Evolutionary conservation across 2,113 vertebrate species (phyloP).

Genomic region (Colossoma macropomum): DNA sequence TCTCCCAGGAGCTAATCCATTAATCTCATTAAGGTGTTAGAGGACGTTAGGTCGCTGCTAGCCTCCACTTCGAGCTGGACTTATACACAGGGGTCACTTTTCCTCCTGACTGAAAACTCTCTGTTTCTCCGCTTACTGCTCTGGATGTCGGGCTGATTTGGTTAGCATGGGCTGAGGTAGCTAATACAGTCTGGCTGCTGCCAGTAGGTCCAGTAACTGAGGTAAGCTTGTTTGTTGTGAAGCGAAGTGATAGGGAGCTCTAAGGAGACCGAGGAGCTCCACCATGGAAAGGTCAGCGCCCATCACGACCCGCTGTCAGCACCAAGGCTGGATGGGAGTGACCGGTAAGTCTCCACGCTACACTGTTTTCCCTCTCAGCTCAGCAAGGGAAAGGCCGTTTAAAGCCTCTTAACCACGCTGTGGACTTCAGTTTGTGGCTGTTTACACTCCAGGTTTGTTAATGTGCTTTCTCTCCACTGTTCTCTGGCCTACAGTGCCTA

Average conservation of each 20-base stretch:
- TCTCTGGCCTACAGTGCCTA: neutral
- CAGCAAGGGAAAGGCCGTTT: neutral
- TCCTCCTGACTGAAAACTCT: neutral
- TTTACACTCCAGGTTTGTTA: neutral
- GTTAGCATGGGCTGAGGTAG: neutral
- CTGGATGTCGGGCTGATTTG: neutral
- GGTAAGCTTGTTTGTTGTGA: no score
- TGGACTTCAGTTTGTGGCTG: neutral
- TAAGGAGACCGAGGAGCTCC: neutral
- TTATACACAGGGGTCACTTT: neutral
- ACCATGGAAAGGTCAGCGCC: conserved; percentile 14
- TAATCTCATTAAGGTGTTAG: conserved; percentile 60
- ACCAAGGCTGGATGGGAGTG: conserved; percentile 74
- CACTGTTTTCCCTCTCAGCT: neutral
- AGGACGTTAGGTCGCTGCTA: neutral
- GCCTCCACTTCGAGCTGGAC: neutral
- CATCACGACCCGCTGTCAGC: conserved; percentile 58
- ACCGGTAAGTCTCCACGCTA: conserved; percentile 63
- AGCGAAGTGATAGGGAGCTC: neutral
- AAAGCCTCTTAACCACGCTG: neutral
- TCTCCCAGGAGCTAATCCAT: conserved; percentile 38
- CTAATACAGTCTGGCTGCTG: neutral
- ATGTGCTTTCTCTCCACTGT: neutral
- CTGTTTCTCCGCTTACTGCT: neutral
- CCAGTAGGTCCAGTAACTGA: neutral